Evolutionary conservation across 1,140 invertebrate genomes (phyloP).

Genomic region (Procambarus clarkii): DNA sequence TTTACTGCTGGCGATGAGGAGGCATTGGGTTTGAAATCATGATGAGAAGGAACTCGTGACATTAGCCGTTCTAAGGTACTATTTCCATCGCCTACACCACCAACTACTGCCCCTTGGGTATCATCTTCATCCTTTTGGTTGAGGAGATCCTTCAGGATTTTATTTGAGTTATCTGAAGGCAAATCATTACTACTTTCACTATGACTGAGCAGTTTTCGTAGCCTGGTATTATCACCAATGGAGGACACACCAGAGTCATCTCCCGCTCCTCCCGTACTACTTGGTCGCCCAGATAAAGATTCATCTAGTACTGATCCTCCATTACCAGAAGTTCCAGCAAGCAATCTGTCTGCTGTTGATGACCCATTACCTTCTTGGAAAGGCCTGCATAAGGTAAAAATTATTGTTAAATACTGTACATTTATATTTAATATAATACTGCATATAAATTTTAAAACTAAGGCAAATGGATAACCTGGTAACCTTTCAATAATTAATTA

Average conservation of each 20-base stretch:
- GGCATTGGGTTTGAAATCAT: slow-evolving; percentile 31
- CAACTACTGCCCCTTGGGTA: slow-evolving; percentile 5
- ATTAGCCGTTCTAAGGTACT: slow-evolving; percentile 43
- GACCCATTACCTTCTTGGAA: slow-evolving; percentile 60
- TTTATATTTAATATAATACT: no score
- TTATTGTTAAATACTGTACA: neutral
- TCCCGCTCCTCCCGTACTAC: slow-evolving; percentile 46
- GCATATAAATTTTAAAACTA: no score
- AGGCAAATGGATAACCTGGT: no score
- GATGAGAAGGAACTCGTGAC: slow-evolving; percentile 29
- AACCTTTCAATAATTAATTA: no score
- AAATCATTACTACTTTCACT: slow-evolving; percentile 37
- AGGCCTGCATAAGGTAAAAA: slow-evolving; percentile 25
- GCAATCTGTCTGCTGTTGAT: slow-evolving; percentile 45
- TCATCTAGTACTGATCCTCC: slow-evolving; percentile 50
- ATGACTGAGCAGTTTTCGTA: slow-evolving; percentile 53
- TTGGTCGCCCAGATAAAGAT: slow-evolving; percentile 36
- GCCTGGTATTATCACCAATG: slow-evolving; percentile 36
- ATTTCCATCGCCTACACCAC: slow-evolving; percentile 33
- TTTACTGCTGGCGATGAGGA: slow-evolving; percentile 51
- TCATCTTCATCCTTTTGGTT: slow-evolving; percentile 67
- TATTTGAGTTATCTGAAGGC: slow-evolving; percentile 57
- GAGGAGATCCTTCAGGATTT: slow-evolving; percentile 62
- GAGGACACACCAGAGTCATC: slow-evolving; percentile 41
- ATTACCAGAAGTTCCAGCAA: slow-evolving; percentile 57